Evolutionary conservation across 2,888 invertebrate genomes (phyloP).

Genomic region (Oasisia sp.): DNA sequence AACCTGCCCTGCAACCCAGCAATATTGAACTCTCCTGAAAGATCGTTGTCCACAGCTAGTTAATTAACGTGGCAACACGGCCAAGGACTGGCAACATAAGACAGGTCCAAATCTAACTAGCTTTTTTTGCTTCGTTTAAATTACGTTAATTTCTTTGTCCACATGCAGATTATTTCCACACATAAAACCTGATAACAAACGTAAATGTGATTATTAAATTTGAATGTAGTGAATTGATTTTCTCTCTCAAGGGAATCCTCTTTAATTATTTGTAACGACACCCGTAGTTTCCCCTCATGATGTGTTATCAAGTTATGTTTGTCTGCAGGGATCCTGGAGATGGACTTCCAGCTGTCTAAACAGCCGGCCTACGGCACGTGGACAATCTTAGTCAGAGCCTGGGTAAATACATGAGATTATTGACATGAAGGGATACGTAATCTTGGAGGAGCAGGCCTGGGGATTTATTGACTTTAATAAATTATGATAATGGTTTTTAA

Average conservation of each 20-base stretch:
- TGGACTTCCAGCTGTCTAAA: slow-evolving; percentile 88
- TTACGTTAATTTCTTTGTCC: too few relatives aligned
- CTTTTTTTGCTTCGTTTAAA: too few relatives aligned
- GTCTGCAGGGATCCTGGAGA: slow-evolving; percentile 84
- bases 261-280: too few relatives aligned
- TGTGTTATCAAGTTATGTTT: not conserved
- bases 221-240: not conserved
- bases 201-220: not conserved
- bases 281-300: not conserved
- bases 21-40: too few relatives aligned
- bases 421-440: not conserved
- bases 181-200: not conserved
- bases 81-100: too few relatives aligned
- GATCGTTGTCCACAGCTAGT: too few relatives aligned
- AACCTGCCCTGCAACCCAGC: too few relatives aligned
- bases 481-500: too few relatives aligned
- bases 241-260: not conserved
- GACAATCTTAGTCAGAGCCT: slow-evolving; percentile 88
- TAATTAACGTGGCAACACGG: too few relatives aligned
- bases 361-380: slow-evolving; percentile 93
- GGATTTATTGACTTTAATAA: not conserved
- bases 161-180: too few relatives aligned
- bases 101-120: too few relatives aligned
- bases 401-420: slow-evolving; percentile 64
- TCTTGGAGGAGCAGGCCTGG: not conserved